A percentile compares a stretch with the other conserved stretches of the same genome.
Evolutionary conservation across 2,113 vertebrate genomes (phyloP).

Genomic region (Rhabdornis inornatus): DNA sequence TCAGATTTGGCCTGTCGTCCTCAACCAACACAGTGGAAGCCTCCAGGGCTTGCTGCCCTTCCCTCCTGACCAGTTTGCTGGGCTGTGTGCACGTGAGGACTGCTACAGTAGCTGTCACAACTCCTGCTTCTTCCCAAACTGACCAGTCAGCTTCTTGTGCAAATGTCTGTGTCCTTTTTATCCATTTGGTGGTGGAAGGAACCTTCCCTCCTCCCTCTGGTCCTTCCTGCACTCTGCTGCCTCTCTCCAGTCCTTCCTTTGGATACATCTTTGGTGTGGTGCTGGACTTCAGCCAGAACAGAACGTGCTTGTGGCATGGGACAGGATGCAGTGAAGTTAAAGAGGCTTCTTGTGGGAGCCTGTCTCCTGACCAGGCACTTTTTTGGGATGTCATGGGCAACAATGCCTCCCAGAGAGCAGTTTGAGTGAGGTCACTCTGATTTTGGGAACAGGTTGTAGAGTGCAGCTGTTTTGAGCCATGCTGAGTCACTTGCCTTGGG

Average conservation of each 20-base stretch:
- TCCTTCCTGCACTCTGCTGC: not conserved
- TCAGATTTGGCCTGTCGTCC: not conserved
- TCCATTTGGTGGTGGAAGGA: not conserved
- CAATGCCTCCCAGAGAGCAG: not conserved
- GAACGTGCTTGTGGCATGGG: not conserved
- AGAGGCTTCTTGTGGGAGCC: not conserved
- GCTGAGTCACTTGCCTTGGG: not conserved
- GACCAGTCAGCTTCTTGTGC: not conserved
- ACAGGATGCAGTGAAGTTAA: not conserved
- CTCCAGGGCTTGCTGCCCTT: not conserved
- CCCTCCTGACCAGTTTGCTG: not conserved
- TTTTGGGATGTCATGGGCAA: not conserved
- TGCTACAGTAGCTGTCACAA: not conserved
- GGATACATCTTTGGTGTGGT: not conserved
- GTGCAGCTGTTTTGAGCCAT: not conserved
- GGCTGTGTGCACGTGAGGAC: not conserved
- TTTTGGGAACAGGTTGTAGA: not conserved
- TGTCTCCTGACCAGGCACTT: not conserved
- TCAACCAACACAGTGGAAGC: not conserved
- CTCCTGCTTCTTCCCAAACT: not conserved
- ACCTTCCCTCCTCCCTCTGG: not conserved
- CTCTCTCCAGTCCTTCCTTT: not conserved
- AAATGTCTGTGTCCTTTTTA: not conserved
- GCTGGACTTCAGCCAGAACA: not conserved
- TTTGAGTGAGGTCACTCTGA: not conserved